These are phyloP conservation scores for Eubucco bourcierii DNA, from an alignment of 2,113 vertebrate genomes.

Conservation along the genomic window DNA sequence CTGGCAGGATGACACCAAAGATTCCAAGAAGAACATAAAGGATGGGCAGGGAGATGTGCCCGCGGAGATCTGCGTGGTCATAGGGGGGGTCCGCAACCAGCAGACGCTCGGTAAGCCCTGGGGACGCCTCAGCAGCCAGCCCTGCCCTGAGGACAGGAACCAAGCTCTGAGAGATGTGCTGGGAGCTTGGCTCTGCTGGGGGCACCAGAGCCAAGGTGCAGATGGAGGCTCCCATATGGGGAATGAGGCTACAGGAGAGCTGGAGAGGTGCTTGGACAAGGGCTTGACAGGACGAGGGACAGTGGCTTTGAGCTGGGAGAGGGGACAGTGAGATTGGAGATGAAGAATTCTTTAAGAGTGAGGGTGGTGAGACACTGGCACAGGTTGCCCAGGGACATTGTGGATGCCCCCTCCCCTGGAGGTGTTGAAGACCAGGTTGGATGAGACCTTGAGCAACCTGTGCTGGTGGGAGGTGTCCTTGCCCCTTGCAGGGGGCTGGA, in stretches of 20 bases:
- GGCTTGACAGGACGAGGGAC: no score
- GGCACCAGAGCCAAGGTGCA: neutral
- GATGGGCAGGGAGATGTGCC: slow-evolving; percentile 81
- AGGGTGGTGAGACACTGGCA: no score
- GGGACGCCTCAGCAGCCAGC: rapidly evolving
- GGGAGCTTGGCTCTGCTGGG: neutral
- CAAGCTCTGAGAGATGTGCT: neutral
- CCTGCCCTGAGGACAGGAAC: neutral
- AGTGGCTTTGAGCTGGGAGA: no score
- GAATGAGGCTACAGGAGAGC: no score
- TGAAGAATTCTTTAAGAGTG: neutral
- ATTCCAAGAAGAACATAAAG: slow-evolving; percentile 83
- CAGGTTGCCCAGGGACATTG: no score
- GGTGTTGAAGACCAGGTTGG: no score
- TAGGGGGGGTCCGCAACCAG: slow-evolving; percentile 89
- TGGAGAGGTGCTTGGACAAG: no score
- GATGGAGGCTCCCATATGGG: neutral
- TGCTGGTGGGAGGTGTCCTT: no score
- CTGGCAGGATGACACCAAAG: slow-evolving; percentile 83
- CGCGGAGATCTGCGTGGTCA: slow-evolving; percentile 95
- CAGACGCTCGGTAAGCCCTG: slow-evolving; percentile 87
- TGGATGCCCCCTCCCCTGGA: no score
- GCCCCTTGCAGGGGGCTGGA: no score
- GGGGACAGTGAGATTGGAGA: no score
- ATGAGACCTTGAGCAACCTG: no score